phyloP scores from a whole-genome alignment of 2,888 invertebrate genomes.

The Merodon equestris region DNA sequence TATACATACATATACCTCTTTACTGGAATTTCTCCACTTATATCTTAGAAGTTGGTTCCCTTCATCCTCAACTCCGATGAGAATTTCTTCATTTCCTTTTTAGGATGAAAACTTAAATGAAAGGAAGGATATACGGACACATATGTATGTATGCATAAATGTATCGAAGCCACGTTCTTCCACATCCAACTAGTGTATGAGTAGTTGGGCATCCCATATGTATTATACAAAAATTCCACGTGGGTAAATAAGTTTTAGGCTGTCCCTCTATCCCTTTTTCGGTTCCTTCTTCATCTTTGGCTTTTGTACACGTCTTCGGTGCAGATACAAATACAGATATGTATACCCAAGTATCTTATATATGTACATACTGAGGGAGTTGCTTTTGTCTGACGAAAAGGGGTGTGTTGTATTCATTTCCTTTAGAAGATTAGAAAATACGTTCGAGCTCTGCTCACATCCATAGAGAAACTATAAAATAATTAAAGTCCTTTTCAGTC shows the following conservation, averaged over 20 bases:
- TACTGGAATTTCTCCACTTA: too few species aligned
- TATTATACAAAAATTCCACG: too few species aligned
- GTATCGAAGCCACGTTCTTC: too few species aligned
- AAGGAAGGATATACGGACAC: constrained; percentile 26
- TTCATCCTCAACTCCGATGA: too few species aligned
- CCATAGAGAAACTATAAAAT: constrained; percentile 6
- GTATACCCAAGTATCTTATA: not conserved
- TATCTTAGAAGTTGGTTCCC: constrained; percentile 16
- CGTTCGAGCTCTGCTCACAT: not conserved
- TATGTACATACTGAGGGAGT: not conserved
- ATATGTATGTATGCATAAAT: not conserved
- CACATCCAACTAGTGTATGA: too few species aligned
- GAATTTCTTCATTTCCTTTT: constrained; percentile 60
- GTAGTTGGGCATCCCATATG: too few species aligned
- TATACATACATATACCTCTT: too few species aligned
- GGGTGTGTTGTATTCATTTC: constrained; percentile 27
- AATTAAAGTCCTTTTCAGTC: constrained; percentile 9
- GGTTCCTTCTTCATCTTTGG: too few species aligned
- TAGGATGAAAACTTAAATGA: constrained; percentile 32
- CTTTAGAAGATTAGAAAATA: constrained; percentile 42
- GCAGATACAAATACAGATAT: too few species aligned
- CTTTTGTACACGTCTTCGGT: too few species aligned
- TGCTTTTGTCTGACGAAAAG: not conserved
- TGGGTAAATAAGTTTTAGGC: too few species aligned
- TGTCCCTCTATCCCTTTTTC: too few species aligned